Conservation (phyloP, 1,140 invertebrate species). For the Solenopsis fugax region DNA sequence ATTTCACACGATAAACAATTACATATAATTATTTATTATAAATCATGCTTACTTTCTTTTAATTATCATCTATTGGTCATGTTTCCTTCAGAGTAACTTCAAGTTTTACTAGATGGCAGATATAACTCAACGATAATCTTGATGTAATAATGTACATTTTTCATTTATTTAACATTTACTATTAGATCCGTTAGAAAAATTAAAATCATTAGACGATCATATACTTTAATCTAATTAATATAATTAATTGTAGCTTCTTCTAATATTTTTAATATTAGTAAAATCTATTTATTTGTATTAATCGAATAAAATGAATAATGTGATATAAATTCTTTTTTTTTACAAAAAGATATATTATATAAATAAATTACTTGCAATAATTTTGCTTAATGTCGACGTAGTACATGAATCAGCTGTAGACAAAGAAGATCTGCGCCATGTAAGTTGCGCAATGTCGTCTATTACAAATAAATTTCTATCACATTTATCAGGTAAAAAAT, state of each 20-base stretch:
- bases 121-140: not conserved
- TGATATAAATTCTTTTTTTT: not conserved
- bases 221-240: not conserved
- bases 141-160: constrained; percentile 2
- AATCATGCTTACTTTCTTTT: not conserved
- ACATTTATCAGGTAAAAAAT: not conserved
- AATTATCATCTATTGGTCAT: constrained; percentile 52
- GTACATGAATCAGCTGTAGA: constrained; percentile 8
- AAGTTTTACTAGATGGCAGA: constrained; percentile 37
- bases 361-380: constrained; percentile 21
- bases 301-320: not conserved
- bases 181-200: not conserved
- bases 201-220: not conserved
- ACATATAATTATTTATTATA: not conserved
- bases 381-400: not conserved
- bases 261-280: not conserved
- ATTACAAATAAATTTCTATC: not conserved
- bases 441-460: not conserved
- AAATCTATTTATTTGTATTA: not conserved
- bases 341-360: not conserved
- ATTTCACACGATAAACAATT: not conserved
- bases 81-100: constrained; percentile 26
- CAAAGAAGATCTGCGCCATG: not conserved
- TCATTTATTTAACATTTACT: constrained; percentile 18
- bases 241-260: not conserved